These are phyloP conservation scores for Antheraea mylitta DNA, from an alignment of 1,140 invertebrate genomes.

Conservation along the genomic window DNA sequence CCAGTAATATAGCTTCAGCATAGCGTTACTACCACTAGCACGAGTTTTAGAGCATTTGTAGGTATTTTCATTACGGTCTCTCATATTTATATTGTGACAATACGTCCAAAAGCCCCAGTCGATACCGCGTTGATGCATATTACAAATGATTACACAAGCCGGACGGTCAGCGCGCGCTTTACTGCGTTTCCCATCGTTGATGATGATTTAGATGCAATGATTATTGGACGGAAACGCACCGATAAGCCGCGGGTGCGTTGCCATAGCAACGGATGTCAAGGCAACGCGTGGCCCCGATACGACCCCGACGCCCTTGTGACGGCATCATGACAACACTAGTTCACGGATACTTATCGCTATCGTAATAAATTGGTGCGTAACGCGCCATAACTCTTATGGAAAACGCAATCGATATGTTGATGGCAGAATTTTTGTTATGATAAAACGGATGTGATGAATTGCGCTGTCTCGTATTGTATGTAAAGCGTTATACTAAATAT, in stretches of 20 bases:
- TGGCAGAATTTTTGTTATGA: constrained; percentile 47
- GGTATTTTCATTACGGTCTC: too few species aligned
- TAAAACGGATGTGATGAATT: constrained; percentile 17
- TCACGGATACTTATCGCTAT: constrained; percentile 73
- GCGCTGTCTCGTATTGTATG: background rate
- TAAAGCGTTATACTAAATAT: background rate
- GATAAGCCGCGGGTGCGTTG: constrained; percentile 57
- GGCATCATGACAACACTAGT: constrained; percentile 38
- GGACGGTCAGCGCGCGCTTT: constrained; percentile 65
- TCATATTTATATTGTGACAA: too few species aligned
- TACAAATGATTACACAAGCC: constrained; percentile 61
- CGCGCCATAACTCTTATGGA: constrained; percentile 55
- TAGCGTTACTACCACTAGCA: too few species aligned
- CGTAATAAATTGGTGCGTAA: constrained; percentile 72
- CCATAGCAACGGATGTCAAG: constrained; percentile 50
- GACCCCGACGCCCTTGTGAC: constrained; percentile 36
- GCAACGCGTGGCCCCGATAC: constrained; percentile 37
- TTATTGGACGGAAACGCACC: constrained; percentile 58
- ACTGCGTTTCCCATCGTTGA: constrained; percentile 60
- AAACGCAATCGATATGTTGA: constrained; percentile 60
- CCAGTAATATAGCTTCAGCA: too few species aligned
- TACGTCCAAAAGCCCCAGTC: too few species aligned
- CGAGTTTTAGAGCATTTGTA: too few species aligned
- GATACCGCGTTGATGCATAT: constrained; percentile 23
- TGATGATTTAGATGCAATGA: constrained; percentile 75